A percentile compares a stretch with the other conserved stretches of the same genome.
phyloP scores from a whole-genome alignment of 2,113 vertebrate genomes.

The Anser brachyrhynchus region DNA sequence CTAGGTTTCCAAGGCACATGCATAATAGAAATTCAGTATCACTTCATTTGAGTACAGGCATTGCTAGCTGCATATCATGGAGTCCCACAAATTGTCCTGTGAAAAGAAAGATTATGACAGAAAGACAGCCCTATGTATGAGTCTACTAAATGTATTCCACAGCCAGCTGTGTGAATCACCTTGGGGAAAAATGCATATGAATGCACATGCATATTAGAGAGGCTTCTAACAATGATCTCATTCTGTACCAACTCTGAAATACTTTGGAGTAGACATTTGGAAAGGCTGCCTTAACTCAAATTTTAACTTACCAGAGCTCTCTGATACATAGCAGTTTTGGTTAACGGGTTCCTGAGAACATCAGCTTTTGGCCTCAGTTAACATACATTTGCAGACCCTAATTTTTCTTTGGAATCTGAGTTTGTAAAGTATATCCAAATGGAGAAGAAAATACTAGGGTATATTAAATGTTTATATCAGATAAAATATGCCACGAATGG shows the following conservation, averaged over 20 bases:
- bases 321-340: neutral
- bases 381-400: neutral
- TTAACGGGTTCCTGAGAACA: constrained; percentile 7
- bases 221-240: constrained; percentile 66
- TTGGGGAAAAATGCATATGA: constrained; percentile 52
- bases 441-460: neutral
- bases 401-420: neutral
- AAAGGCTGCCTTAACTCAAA: constrained; percentile 48
- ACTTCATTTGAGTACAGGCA: constrained; percentile 75
- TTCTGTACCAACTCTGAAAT: constrained; percentile 62
- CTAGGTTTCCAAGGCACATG: constrained; percentile 80
- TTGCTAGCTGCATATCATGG: constrained; percentile 71
- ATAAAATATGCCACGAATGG: neutral
- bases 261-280: constrained; percentile 49
- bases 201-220: constrained; percentile 62
- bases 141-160: constrained; percentile 62
- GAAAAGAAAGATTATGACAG: constrained; percentile 75
- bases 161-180: constrained; percentile 57
- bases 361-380: neutral
- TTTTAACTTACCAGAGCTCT: neutral
- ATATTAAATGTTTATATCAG: neutral
- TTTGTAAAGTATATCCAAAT: neutral
- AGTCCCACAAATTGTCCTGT: constrained; percentile 77
- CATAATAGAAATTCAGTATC: constrained; percentile 83
- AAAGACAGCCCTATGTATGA: constrained; percentile 54